phyloP scores from a whole-genome alignment of 1,140 invertebrate genomes.

The Trichoplusia ni region DNA sequence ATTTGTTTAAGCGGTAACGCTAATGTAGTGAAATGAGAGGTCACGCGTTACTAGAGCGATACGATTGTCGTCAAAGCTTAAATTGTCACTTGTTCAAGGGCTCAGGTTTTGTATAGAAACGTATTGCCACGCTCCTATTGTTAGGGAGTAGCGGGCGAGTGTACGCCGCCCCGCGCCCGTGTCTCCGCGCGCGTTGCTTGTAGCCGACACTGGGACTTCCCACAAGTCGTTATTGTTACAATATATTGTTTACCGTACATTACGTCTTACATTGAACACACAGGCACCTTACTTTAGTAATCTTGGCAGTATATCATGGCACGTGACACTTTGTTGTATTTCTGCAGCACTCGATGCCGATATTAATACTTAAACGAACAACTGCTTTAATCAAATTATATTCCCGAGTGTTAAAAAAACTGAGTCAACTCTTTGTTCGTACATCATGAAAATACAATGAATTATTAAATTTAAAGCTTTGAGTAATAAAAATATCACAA shows the following conservation, averaged over 20 bases:
- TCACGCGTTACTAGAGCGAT: too few species aligned
- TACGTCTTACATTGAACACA: conserved; percentile 69
- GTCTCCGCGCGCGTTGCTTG: not conserved
- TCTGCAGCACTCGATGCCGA: conserved; percentile 44
- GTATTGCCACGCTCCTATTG: too few species aligned
- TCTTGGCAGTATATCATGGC: conserved; percentile 73
- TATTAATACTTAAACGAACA: conserved; percentile 9
- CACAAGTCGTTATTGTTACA: conserved; percentile 16
- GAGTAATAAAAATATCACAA: conserved; percentile 61
- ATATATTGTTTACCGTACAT: conserved; percentile 33
- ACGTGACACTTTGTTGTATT: conserved; percentile 44
- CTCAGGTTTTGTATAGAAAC: too few species aligned
- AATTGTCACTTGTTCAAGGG: too few species aligned
- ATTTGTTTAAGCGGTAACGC: too few species aligned
- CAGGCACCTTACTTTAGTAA: conserved; percentile 70
- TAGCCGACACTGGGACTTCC: conserved; percentile 12
- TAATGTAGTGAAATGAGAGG: too few species aligned
- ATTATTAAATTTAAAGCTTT: conserved; percentile 57
- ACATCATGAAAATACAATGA: conserved; percentile 38
- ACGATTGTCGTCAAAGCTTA: too few species aligned
- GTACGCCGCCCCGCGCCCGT: too few species aligned
- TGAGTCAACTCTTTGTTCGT: conserved; percentile 12
- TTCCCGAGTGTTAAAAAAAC: conserved; percentile 5
- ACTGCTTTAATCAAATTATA: conserved; percentile 14
- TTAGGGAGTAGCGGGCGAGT: too few species aligned